Conservation (phyloP, 1,140 invertebrate genomes). For the Eumaeus atala region DNA sequence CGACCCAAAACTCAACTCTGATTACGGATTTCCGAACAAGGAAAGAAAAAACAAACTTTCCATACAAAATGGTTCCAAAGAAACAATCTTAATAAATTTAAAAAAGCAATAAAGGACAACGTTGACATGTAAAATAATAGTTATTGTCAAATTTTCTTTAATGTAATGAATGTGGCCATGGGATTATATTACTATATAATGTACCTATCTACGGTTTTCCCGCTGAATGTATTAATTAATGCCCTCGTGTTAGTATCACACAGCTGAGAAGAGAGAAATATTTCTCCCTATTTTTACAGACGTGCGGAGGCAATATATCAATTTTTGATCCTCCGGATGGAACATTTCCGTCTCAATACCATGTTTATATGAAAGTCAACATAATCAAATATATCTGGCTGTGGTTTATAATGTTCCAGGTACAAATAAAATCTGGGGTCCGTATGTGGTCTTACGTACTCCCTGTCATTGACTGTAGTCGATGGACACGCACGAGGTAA, state of each 20-base stretch:
- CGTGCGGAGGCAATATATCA: not conserved
- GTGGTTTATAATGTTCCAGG: constrained; percentile 54
- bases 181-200: not conserved
- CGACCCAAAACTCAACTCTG: constrained; percentile 70
- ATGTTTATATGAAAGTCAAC: constrained; percentile 64
- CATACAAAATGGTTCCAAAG: constrained; percentile 33
- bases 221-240: too few relatives aligned
- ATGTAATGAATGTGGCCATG: not conserved
- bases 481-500: constrained; percentile 25
- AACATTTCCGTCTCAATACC: constrained; percentile 46
- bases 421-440: constrained; percentile 61
- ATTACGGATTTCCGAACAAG: constrained; percentile 72
- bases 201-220: too few relatives aligned
- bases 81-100: not conserved
- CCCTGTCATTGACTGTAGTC: constrained; percentile 28
- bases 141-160: constrained; percentile 26
- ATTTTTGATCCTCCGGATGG: constrained; percentile 41
- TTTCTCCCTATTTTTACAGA: too few relatives aligned
- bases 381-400: constrained; percentile 59
- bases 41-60: constrained; percentile 59
- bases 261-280: too few relatives aligned
- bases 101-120: not conserved
- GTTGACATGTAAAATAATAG: constrained; percentile 37
- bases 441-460: constrained; percentile 22
- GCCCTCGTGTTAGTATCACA: too few relatives aligned